Evolutionary conservation across 2,113 vertebrate species (phyloP).

Genomic region (Mastomys coucha): DNA sequence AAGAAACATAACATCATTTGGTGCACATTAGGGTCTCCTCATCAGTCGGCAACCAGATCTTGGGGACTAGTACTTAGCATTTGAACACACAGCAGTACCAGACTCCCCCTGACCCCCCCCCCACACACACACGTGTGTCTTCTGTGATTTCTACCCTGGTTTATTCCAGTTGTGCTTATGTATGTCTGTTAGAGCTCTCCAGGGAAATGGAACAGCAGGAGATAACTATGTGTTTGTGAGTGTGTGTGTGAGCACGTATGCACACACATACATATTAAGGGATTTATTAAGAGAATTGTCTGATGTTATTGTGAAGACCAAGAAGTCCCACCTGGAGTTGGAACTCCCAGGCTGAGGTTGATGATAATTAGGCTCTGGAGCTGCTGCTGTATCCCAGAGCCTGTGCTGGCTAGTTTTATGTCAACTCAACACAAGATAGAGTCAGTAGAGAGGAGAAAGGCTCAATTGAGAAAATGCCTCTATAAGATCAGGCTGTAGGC

Average conservation of each 20-base stretch:
- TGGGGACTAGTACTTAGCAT: too few species aligned
- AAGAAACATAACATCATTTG: too few species aligned
- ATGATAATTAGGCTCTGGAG: not conserved
- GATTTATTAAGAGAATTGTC: too few species aligned
- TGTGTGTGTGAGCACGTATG: too few species aligned
- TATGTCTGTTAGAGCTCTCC: not conserved
- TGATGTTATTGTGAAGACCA: not conserved
- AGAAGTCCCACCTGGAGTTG: not conserved
- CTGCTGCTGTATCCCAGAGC: not conserved
- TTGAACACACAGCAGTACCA: too few species aligned
- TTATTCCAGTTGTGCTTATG: not conserved
- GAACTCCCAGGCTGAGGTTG: not conserved
- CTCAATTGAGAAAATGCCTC: not conserved
- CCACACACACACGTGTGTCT: too few species aligned
- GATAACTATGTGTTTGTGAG: not conserved
- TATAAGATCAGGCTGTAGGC: not conserved
- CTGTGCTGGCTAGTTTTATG: not conserved
- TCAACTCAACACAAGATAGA: not conserved
- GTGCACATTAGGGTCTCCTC: too few species aligned
- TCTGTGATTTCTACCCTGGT: not conserved
- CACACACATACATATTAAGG: not conserved
- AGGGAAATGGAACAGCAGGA: not conserved
- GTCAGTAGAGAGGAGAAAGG: not conserved
- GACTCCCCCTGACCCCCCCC: too few species aligned
- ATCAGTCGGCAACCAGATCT: too few species aligned